Evolutionary conservation across 2,113 vertebrate species (phyloP), one percentile per base, ranked within the genome.

Genomic region (Actinemys pallida): DNA sequence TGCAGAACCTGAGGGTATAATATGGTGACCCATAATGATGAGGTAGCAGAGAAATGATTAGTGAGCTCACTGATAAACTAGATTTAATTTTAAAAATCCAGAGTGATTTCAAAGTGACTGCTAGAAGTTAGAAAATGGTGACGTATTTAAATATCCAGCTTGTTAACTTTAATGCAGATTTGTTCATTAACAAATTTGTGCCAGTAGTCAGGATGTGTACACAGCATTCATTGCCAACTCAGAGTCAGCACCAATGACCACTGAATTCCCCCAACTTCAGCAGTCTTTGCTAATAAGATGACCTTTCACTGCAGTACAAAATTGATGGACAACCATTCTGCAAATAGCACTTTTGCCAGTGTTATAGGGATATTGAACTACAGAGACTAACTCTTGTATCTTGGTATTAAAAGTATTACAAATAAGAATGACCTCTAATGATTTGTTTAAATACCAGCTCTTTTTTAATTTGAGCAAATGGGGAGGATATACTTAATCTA

Each of bases 111-210:
- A 42, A 50, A 45, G n/a, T 42, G 84, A 84, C 79, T 80, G 39
- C 35, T 92, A 69, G 31, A 83, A 56, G 75, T 59, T 35, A 92
- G 42, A 65, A 82, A 89, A 88, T 81, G 50, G 57, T 83, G 45
- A 45, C 25, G 13, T 88, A 57, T 92, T 52, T 65, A 84, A 84
- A 50, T 84, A 81, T 89, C 75, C 75, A 81, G 72, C 35, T 59
- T 84, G 81, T 50, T 86, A 89, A 69, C 81, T 84, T 42, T 52
- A 84, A 45, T 39, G 59, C 42, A 81, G 82, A 88, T 81, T 29
- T 80, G 57, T 89, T 92, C 86, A 81, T 88, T 84, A 92, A 87
- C 57, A 84, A 78, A 92, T 59, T 72, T 76, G 79, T 80, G 54
- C 57, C 42, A 57, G 42, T 81, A 42, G 69, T 88, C 86, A 81